Conservation (phyloP, 64 coral and sea anemone species). For the Dendrophyllia cribrosa region DNA sequence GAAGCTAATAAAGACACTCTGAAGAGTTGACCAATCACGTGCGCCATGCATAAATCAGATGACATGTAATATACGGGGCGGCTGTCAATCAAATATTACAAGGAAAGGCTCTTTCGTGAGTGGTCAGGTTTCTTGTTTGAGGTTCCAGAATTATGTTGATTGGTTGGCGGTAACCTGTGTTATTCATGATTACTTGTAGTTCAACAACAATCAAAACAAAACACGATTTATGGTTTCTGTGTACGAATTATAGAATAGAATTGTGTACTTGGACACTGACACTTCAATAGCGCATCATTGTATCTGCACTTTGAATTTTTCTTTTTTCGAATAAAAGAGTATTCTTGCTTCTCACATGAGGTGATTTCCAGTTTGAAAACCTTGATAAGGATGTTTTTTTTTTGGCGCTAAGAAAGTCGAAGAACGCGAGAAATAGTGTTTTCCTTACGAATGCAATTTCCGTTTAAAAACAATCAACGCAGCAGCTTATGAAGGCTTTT, state of each 20-base stretch:
- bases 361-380: not conserved
- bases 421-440: not conserved
- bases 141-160: not conserved
- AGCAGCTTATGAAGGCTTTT: not conserved
- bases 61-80: conserved; percentile 12
- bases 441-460: not conserved
- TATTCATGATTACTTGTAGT: not conserved
- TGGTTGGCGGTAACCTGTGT: conserved; percentile 4
- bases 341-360: too few relatives aligned
- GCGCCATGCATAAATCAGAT: conserved; percentile 18
- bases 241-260: not conserved
- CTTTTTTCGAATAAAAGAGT: too few relatives aligned
- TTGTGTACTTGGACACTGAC: not conserved
- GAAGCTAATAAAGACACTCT: conserved; percentile 39
- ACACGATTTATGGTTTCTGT: not conserved
- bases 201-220: conserved; percentile 10
- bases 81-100: conserved; percentile 36
- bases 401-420: not conserved
- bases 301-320: too few relatives aligned
- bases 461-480: not conserved
- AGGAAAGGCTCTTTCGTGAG: not conserved
- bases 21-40: conserved; percentile 11
- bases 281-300: too few relatives aligned
- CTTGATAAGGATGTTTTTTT: too few relatives aligned
- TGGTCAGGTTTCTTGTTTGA: conserved; percentile 35